Base-by-base conservation (phyloP, 2,113 vertebrate species). In the Gasterosteus aculeatus region DNA sequence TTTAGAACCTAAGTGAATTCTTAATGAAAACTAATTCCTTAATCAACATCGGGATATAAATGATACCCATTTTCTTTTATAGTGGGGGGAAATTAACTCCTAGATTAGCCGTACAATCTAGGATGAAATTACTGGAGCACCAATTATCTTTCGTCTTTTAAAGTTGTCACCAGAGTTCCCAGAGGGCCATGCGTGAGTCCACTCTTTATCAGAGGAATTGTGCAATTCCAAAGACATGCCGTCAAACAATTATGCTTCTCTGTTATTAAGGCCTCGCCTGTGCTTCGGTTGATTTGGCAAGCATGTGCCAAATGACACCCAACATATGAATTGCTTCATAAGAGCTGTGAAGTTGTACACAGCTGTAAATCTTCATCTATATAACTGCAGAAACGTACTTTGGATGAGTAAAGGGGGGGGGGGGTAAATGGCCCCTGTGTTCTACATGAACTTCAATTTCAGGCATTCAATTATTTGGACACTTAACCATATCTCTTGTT, bases 1-100 rank as follows among this genome's bases (percentile, higher is more conserved):
- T 95, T 97, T 96, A 95, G 94, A 95, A 95, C 94, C 95, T 96
- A 96, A 97, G 95, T 95, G 95, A 98, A 97, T 96, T 97, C 95
- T 97, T 97, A 98, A 98, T 97, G 96, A 97, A 97, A 97, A 95
- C 95, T 97, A 96, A 98, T 97, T 97, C 95, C 95, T 95, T 97
- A 96, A 97, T 97, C 96, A 97, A 95, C 96, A 95, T 95, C 95
- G 95, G 96, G 95, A 97, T 96, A 95, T 96, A 98, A 98, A 97
- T 96, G 94, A 94, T 95, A 92, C 85, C 92, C 94, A 95, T 96
- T 96, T 95, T 95, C 94, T 96, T 96, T 96, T 93, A 93, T 92
- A 95, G 89, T 87, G 93, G 92, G 92, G 92, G 94, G 95, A 96
- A 96, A 97, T 97, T 96, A 97, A 96, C 95, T 97, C 93, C 95